Percentiles rank a stretch among this genome's conserved stretches.
Evolutionary conservation across 2,888 invertebrate species (phyloP).

Genomic region (Neoaliturus tenellus): DNA sequence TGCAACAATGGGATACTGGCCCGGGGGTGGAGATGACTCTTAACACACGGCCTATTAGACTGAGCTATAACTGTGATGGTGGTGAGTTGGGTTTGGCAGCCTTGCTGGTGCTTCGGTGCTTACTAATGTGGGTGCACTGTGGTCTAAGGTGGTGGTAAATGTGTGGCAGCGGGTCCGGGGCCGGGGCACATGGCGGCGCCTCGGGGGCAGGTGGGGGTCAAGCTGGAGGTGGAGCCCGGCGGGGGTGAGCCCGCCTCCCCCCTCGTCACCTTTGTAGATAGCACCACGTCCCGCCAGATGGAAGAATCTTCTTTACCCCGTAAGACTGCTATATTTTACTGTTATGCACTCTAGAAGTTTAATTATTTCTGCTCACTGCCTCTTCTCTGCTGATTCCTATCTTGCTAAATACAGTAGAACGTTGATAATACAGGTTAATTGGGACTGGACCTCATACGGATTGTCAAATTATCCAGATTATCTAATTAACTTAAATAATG

Average conservation of each 20-base stretch:
- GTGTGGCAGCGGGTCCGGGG: slow-evolving; percentile 51
- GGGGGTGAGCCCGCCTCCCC: slow-evolving; percentile 56
- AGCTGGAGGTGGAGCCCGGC: slow-evolving; percentile 62
- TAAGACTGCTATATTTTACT: slow-evolving; percentile 57
- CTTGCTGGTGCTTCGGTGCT: not conserved
- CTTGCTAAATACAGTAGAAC: too few species aligned
- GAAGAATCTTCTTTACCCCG: slow-evolving; percentile 71
- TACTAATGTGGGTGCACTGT: slow-evolving; percentile 57
- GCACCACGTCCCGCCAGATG: slow-evolving; percentile 65
- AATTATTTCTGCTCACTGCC: not conserved
- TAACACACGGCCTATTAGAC: too few species aligned
- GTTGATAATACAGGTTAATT: too few species aligned
- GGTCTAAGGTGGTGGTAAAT: slow-evolving; percentile 66
- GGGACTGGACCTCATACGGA: too few species aligned
- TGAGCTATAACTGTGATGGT: too few species aligned
- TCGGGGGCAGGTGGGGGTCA: slow-evolving; percentile 58
- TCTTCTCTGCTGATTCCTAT: not conserved
- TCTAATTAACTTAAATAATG: too few species aligned
- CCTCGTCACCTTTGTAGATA: slow-evolving; percentile 66
- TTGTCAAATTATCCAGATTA: too few species aligned
- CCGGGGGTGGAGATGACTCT: too few species aligned
- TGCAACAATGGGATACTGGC: too few species aligned
- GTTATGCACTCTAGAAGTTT: not conserved
- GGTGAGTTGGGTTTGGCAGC: not conserved
- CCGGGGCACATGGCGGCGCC: slow-evolving; percentile 36